Evolutionary conservation across 2,888 invertebrate species (phyloP).

Genomic region (Cryptus armator): DNA sequence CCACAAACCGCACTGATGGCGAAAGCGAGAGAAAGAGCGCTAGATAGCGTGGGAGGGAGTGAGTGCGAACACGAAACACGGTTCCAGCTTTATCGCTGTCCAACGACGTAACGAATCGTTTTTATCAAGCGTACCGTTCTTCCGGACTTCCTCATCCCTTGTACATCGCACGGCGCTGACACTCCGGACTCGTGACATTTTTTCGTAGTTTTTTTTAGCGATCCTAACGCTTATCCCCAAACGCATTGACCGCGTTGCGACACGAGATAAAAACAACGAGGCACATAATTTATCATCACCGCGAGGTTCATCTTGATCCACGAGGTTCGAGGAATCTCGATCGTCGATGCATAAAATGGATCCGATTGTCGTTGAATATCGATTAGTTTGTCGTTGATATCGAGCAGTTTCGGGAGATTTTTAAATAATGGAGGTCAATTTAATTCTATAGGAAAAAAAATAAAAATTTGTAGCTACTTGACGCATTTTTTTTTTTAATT

Average conservation of each 20-base stretch:
- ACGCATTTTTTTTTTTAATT: no score
- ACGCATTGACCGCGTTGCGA: conserved; percentile 20
- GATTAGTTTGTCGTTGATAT: no score
- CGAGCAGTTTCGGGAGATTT: neutral
- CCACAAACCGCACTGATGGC: conserved; percentile 29
- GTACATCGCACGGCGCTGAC: neutral
- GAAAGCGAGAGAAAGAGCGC: neutral
- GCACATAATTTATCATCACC: conserved; percentile 3
- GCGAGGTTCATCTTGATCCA: conserved; percentile 3
- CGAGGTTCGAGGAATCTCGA: neutral
- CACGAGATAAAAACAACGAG: conserved; percentile 20
- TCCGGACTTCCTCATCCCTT: conserved; percentile 59
- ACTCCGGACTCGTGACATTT: conserved; percentile 20
- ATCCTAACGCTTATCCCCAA: conserved; percentile 30
- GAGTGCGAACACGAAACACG: conserved; percentile 45
- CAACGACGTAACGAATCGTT: conserved; percentile 75
- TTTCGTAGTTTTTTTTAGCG: conserved; percentile 22
- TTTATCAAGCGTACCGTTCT: conserved; percentile 72
- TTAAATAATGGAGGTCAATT: neutral
- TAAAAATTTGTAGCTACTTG: no score
- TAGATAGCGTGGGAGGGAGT: neutral
- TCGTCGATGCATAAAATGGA: no score
- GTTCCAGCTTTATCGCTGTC: conserved; percentile 73
- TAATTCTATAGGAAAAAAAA: no score
- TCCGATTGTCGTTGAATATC: no score